These are phyloP conservation scores for Sebastes dallii DNA, from an alignment of 2,797 vertebrate genomes.

Conservation along the genomic window DNA sequence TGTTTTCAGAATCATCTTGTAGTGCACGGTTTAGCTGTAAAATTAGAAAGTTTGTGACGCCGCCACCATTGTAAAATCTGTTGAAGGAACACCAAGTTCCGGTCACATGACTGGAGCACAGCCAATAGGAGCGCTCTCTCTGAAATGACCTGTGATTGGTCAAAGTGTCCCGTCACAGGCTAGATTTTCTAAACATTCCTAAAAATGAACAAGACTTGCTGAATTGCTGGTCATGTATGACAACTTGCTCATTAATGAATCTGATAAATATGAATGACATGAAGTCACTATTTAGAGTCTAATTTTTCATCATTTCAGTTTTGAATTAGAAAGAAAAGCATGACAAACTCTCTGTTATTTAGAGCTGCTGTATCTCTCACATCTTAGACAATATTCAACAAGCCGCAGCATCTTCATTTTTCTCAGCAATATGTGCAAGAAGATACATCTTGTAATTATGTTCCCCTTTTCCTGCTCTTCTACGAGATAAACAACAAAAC, in stretches of 20 bases:
- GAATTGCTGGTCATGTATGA: neutral
- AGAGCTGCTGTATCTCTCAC: neutral
- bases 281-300: neutral
- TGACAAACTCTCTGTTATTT: neutral
- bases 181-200: neutral
- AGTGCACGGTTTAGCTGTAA: too few species aligned
- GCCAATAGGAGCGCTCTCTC: too few species aligned
- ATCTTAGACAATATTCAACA: neutral
- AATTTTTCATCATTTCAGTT: neutral
- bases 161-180: too few species aligned
- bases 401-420: neutral
- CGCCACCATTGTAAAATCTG: too few species aligned
- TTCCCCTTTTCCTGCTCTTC: slow-evolving; percentile 13
- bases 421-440: slow-evolving; percentile 8
- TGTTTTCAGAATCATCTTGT: too few species aligned
- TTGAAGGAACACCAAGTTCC: too few species aligned
- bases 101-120: too few species aligned
- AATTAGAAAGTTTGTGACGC: too few species aligned
- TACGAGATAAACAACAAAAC: slow-evolving; percentile 31
- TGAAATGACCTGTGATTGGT: too few species aligned
- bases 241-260: neutral
- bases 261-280: neutral
- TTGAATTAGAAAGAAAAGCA: neutral
- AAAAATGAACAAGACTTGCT: neutral
- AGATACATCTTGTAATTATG: slow-evolving; percentile 26